Evolutionary conservation across 2,888 invertebrate genomes (phyloP), one percentile per base, ranked within the genome.

Genomic region (Chrysolina oricalcia): DNA sequence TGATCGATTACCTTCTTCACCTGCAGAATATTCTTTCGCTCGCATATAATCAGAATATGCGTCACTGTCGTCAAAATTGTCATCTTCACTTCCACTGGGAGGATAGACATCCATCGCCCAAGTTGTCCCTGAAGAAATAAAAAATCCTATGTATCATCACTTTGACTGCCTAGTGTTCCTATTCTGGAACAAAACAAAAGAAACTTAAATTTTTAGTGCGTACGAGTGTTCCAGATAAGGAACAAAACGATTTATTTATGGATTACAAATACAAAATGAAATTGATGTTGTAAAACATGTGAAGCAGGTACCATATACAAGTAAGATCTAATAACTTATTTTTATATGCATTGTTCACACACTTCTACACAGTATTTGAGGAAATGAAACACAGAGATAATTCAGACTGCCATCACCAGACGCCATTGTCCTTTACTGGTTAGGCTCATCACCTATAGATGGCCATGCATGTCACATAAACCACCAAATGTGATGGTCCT

Each of bases 71-170:
- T 50, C 50, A 50, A 50, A 50, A 50, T 50, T 1, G 5, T 50
- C 50, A 50, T 50, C 50, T 50, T 50, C 50, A 50, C 50, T 50
- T 15, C 50, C 50, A 50, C 17, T 50, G 17, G 50, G 50, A 50
- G 50, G 50, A 50, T 50, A 50, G 50, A n/a, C 50, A 50, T 50
- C 50, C 50, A 43, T 43, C 8, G 2, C 8, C 43, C 8, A 8
- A 2, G 43, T 5, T 43, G 6, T 43, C n/a, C n/a, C 48, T 48
- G 48, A 48, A 15, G 48, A 15, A 48, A 48, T 48, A 15, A 48
- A 48, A 48, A 48, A 48, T 48, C 48, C 3, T 48, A 48, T 48
- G 13, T 2, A 50, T 50, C 50, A 50, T 50, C n/a, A 50, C 50
- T n/a, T 50, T 50, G 50, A 50, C 15, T 50, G 15, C 15, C 50